A percentile compares a stretch with the other conserved stretches of the same genome.
Evolutionary conservation across 2,888 invertebrate species (phyloP).

Genomic region (Norana najaformis): DNA sequence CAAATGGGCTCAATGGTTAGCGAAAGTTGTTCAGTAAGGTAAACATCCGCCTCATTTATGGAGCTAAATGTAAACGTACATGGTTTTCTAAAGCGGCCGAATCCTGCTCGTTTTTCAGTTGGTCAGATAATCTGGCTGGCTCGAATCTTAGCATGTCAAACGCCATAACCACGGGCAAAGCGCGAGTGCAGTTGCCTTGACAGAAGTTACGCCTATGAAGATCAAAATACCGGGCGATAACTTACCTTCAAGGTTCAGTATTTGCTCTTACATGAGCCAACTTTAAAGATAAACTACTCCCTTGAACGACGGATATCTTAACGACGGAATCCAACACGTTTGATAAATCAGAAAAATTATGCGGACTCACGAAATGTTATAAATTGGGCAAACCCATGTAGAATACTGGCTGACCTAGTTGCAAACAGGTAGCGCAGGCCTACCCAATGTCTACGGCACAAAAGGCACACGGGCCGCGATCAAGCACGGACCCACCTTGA

Average conservation of each 20-base stretch:
- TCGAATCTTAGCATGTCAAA: too few species aligned
- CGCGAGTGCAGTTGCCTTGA: too few species aligned
- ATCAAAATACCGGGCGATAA: background rate
- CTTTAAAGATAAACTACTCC: background rate
- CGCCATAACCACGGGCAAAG: too few species aligned
- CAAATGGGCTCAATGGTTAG: background rate
- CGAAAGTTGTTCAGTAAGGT: background rate
- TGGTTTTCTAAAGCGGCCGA: too few species aligned
- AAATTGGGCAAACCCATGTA: background rate
- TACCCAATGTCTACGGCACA: background rate
- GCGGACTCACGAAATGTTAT: background rate
- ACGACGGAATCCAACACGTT: background rate
- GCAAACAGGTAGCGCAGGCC: background rate
- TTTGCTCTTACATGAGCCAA: too few species aligned
- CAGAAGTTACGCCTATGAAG: background rate
- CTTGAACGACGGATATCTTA: background rate
- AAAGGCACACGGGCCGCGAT: background rate
- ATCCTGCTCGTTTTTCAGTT: too few species aligned
- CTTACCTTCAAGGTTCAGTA: background rate
- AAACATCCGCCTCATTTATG: too few species aligned
- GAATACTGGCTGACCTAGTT: background rate
- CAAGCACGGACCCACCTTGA: too few species aligned
- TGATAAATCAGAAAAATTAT: background rate
- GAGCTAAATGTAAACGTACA: too few species aligned
- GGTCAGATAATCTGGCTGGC: too few species aligned